Conservation (phyloP, 2,797 vertebrate species). For the Amphiprion clarkii region DNA sequence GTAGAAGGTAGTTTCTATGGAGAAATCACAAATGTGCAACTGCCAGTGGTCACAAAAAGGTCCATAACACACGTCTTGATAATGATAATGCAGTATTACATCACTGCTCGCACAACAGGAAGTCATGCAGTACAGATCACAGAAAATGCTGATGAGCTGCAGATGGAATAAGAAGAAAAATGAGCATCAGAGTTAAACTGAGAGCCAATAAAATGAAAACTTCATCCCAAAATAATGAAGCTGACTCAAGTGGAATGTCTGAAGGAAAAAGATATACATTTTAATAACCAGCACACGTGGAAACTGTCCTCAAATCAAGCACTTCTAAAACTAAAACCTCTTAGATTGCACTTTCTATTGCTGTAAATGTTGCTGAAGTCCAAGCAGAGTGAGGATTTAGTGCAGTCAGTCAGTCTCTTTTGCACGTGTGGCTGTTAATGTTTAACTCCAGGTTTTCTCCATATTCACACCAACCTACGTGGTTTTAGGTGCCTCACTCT, state of each 20-base stretch:
- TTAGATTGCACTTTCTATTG: conserved; percentile 16
- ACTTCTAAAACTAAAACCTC: conserved; percentile 1
- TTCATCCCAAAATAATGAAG: not conserved
- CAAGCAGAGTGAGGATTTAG: conserved; percentile 23
- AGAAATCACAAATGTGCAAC: no score
- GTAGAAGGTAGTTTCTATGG: no score
- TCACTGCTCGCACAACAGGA: no score
- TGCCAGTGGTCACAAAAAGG: no score
- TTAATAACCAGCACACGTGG: not conserved
- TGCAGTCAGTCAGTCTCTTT: conserved; percentile 23
- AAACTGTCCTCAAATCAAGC: not conserved
- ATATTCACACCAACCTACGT: conserved; percentile 30
- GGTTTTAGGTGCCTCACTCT: not conserved
- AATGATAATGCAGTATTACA: no score
- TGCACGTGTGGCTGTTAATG: conserved; percentile 53
- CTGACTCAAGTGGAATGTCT: not conserved
- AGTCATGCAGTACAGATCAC: not conserved
- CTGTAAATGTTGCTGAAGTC: conserved; percentile 10
- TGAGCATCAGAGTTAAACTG: not conserved
- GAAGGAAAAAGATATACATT: conserved; percentile 4
- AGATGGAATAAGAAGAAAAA: not conserved
- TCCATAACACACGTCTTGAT: no score
- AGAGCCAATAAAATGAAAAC: conserved; percentile 6
- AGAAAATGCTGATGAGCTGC: not conserved
- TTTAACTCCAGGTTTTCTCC: conserved; percentile 49